Percentiles rank a stretch among this genome's conserved stretches.
phyloP scores from a whole-genome alignment of 2,888 invertebrate species.

The Zhengitettix transpicula region DNA sequence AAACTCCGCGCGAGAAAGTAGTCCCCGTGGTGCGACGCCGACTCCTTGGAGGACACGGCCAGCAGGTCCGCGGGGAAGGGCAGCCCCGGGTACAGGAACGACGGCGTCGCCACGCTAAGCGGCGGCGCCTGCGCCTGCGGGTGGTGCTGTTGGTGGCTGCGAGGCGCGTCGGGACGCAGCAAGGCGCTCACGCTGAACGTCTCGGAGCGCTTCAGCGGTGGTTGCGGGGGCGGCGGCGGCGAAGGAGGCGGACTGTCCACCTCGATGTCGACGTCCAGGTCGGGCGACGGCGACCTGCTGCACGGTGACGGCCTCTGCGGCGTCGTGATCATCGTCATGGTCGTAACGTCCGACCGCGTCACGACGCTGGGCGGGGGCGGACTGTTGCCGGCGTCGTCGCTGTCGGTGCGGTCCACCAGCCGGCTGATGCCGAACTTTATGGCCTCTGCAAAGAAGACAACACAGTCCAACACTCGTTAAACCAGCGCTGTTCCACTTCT shows the following conservation, averaged over 20 bases:
- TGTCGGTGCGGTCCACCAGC: slow-evolving; percentile 36
- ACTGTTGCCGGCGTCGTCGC: slow-evolving; percentile 7
- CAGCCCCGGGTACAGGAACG: slow-evolving; percentile 41
- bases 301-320: slow-evolving; percentile 22
- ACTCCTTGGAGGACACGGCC: slow-evolving; percentile 20
- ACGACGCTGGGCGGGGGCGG: not conserved
- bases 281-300: slow-evolving; percentile 41
- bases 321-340: slow-evolving; percentile 30
- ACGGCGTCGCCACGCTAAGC: slow-evolving; percentile 36
- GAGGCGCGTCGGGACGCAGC: slow-evolving; percentile 59
- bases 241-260: slow-evolving; percentile 29
- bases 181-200: slow-evolving; percentile 71
- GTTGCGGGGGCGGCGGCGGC: slow-evolving; percentile 8
- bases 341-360: slow-evolving; percentile 32
- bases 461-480: too few relatives aligned
- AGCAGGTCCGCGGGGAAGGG: slow-evolving; percentile 40
- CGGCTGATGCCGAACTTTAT: slow-evolving; percentile 74
- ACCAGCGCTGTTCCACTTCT: too few relatives aligned
- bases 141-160: slow-evolving; percentile 23
- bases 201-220: slow-evolving; percentile 52
- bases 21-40: slow-evolving; percentile 20
- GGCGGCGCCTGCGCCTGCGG: slow-evolving; percentile 44
- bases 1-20: slow-evolving; percentile 26
- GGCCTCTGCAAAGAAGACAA: slow-evolving; percentile 44
- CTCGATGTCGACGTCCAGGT: slow-evolving; percentile 58